These are phyloP conservation scores for Lycocerus yunnanus DNA, from an alignment of 2,888 invertebrate genomes.

Conservation along the genomic window DNA sequence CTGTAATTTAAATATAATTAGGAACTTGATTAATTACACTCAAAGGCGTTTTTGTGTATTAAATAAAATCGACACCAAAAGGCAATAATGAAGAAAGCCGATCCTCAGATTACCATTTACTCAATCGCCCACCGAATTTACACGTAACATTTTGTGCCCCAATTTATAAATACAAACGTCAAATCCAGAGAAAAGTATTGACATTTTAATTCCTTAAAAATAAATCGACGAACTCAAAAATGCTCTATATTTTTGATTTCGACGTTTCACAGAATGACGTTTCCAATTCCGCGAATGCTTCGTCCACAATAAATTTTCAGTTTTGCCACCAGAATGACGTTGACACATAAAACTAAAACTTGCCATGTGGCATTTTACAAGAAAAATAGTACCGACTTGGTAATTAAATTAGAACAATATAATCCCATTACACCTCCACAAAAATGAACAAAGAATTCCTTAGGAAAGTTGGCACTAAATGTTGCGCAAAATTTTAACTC, in stretches of 20 bases:
- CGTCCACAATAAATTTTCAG: background rate
- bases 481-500: background rate
- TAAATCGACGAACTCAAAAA: background rate
- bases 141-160: background rate
- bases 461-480: background rate
- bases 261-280: background rate
- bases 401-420: background rate
- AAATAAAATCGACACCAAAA: background rate
- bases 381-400: background rate
- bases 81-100: background rate
- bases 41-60: background rate
- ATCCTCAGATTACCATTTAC: background rate
- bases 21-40: background rate
- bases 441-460: background rate
- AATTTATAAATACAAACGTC: background rate
- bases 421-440: background rate
- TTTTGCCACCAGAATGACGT: background rate
- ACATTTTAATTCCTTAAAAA: background rate
- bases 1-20: background rate
- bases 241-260: background rate
- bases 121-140: background rate
- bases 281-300: background rate
- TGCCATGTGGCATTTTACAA: slow-evolving; percentile 8
- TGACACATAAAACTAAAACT: background rate
- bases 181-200: background rate